Percentiles rank a stretch among this genome's conserved stretches.
These are phyloP conservation scores for Craterocephalus amniculus DNA, from an alignment of 2,797 vertebrate genomes.

Conservation along the genomic window DNA sequence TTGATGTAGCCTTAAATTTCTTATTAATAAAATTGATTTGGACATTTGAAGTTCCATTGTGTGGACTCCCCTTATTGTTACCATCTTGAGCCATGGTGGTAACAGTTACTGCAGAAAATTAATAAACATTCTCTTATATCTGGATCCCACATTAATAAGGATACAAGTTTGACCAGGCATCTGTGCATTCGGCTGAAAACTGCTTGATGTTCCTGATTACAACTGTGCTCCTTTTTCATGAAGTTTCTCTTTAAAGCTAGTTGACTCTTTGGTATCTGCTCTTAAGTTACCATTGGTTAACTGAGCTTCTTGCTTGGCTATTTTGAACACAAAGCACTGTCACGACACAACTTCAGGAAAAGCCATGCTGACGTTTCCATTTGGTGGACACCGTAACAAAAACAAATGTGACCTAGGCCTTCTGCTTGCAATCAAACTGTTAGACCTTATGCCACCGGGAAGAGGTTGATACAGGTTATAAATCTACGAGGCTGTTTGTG, in stretches of 20 bases:
- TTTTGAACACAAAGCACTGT: constrained; percentile 48
- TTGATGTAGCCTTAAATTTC: constrained; percentile 13
- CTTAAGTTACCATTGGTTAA: constrained; percentile 4
- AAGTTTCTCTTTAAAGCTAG: constrained; percentile 4
- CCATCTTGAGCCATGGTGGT: no score
- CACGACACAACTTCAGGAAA: constrained; percentile 22
- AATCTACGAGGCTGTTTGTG: constrained; percentile 33
- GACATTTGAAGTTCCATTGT: no score
- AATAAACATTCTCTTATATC: background rate
- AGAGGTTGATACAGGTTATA: constrained; percentile 24
- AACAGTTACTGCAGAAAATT: background rate
- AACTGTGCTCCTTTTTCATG: background rate
- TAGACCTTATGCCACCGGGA: constrained; percentile 4
- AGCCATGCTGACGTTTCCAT: constrained; percentile 40
- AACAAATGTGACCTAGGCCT: constrained; percentile 29
- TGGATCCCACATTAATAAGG: background rate
- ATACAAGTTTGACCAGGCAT: constrained; percentile 1
- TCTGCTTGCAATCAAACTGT: constrained; percentile 15
- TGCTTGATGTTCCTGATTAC: background rate
- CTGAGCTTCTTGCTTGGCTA: constrained; percentile 32
- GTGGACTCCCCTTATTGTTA: no score
- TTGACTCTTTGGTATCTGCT: constrained; percentile 24
- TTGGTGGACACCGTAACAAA: constrained; percentile 48
- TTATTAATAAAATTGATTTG: no score
- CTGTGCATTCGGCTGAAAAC: background rate